These are phyloP conservation scores for Spondyliosoma cantharus DNA, from an alignment of 2,797 vertebrate genomes.

Conservation along the genomic window DNA sequence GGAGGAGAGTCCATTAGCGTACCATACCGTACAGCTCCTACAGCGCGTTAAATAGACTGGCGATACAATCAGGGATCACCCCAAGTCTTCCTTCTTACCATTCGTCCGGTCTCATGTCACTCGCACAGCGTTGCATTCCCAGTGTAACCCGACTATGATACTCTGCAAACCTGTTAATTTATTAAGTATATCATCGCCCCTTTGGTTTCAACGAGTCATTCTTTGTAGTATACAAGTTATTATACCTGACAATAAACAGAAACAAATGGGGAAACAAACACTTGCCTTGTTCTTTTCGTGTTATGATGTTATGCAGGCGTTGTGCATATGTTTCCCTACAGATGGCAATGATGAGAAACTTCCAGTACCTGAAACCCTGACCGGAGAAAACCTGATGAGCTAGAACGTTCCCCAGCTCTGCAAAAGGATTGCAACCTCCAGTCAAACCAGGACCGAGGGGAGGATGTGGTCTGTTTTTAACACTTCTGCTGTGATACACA, in stretches of 20 bases:
- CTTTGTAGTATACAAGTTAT: conserved; percentile 86
- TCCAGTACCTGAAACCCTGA: neutral
- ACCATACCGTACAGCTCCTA: conserved; percentile 6
- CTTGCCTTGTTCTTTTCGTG: conserved; percentile 19
- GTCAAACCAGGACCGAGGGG: neutral
- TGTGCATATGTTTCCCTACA: conserved; percentile 32
- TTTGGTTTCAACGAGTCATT: conserved; percentile 80
- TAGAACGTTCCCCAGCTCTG: conserved; percentile 26
- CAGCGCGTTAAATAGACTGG: conserved; percentile 52
- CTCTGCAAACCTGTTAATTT: conserved; percentile 78
- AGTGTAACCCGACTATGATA: conserved; percentile 74
- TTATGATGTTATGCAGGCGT: neutral
- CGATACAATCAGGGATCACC: conserved; percentile 84
- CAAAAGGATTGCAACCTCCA: neutral
- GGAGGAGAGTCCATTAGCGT: conserved; percentile 16
- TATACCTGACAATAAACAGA: conserved; percentile 87
- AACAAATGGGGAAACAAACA: conserved; percentile 68
- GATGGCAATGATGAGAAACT: conserved; percentile 42
- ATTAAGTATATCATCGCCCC: conserved; percentile 73
- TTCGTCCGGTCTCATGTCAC: conserved; percentile 75
- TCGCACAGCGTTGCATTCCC: conserved; percentile 76
- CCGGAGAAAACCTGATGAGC: neutral
- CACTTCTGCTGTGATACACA: neutral
- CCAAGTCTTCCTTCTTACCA: conserved; percentile 87
- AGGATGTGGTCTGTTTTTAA: conserved; percentile 7